Conservation (phyloP, 2,797 vertebrate species). For the Tauraco hartlaubi region DNA sequence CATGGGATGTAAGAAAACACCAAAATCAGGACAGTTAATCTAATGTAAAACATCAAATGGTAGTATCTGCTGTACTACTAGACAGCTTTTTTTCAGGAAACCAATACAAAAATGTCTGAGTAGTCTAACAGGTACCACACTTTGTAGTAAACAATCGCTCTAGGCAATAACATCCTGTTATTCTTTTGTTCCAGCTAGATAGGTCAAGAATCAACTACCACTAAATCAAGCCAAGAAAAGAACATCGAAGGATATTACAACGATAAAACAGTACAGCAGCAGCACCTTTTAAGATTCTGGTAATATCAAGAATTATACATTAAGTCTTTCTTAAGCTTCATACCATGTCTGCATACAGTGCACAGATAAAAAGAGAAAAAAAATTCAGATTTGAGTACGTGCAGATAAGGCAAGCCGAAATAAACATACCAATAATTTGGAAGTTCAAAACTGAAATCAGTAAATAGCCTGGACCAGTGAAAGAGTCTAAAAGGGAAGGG, state of each 20-base stretch:
- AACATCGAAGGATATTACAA: not conserved
- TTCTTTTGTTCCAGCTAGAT: constrained; percentile 24
- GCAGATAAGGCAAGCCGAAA: not conserved
- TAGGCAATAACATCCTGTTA: constrained; percentile 57
- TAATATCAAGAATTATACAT: not conserved
- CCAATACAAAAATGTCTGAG: not conserved
- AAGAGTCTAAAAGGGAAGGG: not conserved
- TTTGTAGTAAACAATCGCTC: constrained; percentile 14
- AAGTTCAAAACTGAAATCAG: not conserved
- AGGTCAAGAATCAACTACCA: constrained; percentile 30
- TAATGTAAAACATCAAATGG: not conserved
- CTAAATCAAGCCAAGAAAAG: not conserved
- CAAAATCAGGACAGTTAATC: not conserved
- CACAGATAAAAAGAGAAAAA: not conserved
- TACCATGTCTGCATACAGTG: not conserved
- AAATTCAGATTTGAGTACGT: not conserved
- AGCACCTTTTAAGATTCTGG: not conserved
- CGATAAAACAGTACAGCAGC: not conserved
- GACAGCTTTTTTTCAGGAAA: not conserved
- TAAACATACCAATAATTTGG: not conserved
- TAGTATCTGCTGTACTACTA: not conserved
- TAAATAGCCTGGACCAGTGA: not conserved
- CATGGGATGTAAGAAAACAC: not conserved
- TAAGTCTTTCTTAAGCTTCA: not conserved
- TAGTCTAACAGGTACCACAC: not conserved